Evolutionary conservation across 2,797 vertebrate species (phyloP), one percentile per base, ranked within the genome.

Genomic region (Protonibea diacanthus): DNA sequence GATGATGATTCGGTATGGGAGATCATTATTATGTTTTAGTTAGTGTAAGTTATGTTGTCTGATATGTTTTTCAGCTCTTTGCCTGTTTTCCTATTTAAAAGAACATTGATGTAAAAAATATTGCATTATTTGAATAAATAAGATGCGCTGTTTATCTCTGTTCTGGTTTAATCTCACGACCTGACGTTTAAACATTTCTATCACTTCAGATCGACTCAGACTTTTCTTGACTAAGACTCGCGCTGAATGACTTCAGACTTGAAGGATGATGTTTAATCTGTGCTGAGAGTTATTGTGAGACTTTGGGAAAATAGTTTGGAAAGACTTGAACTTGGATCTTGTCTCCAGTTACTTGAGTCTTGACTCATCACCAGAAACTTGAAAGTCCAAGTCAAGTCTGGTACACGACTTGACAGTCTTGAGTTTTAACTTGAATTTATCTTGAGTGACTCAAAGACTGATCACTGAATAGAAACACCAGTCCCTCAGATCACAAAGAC

Each of bases 71-170:
- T 86, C 73, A 88, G 91, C 88, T 90, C 75, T 93, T 85, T 90
- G 90, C 92, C 83, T 91, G 90, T 93, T 92, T 93, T 93, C 82
- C 83, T 93, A 94, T 95, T 94, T 93, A 89, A 93, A 90, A 64
- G 77, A 85, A 87, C 74, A 51, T 91, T 86, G 82, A 88, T 93
- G 93, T 94, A 92, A 91, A 90, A 82, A 91, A 88, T 86, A 87
- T 88, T 90, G 86, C 91, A 92, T 95, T 93, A 91, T 95, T 95
- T 95, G 90, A 96, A 95, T 96, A 96, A 96, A 95, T 83, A 89
- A 89, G 70, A 92, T 91, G 85, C 29, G 87, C 91, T 91, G 76
- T 92, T 90, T 77, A 69, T 75, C 60, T 14, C 56, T 78, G 60
- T 40, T 62, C 56, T 84, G 0, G 53, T 80, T 70, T 60, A 14